phyloP scores from a whole-genome alignment of 2,888 invertebrate genomes.

The Andrena hattorfiana region DNA sequence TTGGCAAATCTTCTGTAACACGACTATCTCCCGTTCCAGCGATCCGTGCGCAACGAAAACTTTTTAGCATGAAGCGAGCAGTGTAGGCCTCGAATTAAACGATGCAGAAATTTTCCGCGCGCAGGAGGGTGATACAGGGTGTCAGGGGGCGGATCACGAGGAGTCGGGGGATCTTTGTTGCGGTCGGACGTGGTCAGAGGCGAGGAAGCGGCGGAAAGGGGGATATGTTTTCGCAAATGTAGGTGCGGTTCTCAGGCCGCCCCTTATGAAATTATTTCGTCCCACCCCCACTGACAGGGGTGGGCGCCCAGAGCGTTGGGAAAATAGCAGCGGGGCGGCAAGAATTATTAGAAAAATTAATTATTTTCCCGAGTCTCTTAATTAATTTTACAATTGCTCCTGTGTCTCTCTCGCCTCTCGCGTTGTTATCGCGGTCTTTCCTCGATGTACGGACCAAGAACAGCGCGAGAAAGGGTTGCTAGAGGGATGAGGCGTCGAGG shows the following conservation, averaged over 20 bases:
- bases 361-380: slow-evolving; percentile 84
- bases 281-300: slow-evolving; percentile 70
- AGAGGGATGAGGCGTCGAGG: not conserved
- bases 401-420: slow-evolving; percentile 50
- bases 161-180: slow-evolving; percentile 81
- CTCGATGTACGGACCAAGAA: slow-evolving; percentile 43
- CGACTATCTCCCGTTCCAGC: not conserved
- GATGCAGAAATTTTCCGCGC: slow-evolving; percentile 71
- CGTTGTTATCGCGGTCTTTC: slow-evolving; percentile 50
- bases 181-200: slow-evolving; percentile 80
- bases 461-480: slow-evolving; percentile 37
- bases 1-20: not conserved
- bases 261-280: slow-evolving; percentile 84
- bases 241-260: slow-evolving; percentile 83
- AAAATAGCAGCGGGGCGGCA: slow-evolving; percentile 79
- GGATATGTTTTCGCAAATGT: slow-evolving; percentile 82
- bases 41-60: not conserved
- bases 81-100: slow-evolving; percentile 54
- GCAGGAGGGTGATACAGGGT: slow-evolving; percentile 44
- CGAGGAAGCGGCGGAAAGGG: slow-evolving; percentile 75
- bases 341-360: slow-evolving; percentile 85
- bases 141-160: slow-evolving; percentile 51
- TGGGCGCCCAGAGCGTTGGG: slow-evolving; percentile 62
- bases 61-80: not conserved
- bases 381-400: slow-evolving; percentile 84